Evolutionary conservation across 2,888 invertebrate genomes (phyloP).

Genomic region (Sthenelais limicola): DNA sequence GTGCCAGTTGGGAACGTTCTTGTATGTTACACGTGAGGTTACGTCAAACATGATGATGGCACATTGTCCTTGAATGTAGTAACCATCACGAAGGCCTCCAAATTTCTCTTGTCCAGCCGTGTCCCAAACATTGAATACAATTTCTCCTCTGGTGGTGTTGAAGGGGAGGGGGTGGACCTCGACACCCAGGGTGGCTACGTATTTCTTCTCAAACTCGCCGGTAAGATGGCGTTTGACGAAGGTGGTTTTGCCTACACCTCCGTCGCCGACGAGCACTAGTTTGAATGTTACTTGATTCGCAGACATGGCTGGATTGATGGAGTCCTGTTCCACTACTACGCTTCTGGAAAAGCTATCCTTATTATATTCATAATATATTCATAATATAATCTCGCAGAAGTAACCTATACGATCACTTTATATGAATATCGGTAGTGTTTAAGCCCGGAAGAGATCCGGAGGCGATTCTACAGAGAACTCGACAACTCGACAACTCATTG

Average conservation of each 20-base stretch:
- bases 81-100: constrained; percentile 98
- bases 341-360: no score
- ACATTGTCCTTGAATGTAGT: constrained; percentile 92
- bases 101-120: constrained; percentile 99
- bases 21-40: constrained; percentile 98
- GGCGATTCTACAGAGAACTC: no score
- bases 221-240: constrained; percentile 99
- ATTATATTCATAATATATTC: no score
- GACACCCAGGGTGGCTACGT: constrained; percentile 98
- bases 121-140: constrained; percentile 99
- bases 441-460: no score
- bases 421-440: no score
- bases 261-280: constrained; percentile 98
- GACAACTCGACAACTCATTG: no score
- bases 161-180: constrained; percentile 99
- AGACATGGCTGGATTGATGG: no score
- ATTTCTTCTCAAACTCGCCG: constrained; percentile 99
- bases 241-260: constrained; percentile 99
- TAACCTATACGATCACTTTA: no score
- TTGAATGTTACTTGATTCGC: no score
- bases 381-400: no score
- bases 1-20: constrained; percentile 99
- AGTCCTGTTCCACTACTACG: no score
- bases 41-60: constrained; percentile 99
- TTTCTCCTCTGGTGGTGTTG: constrained; percentile 97